Evolutionary conservation across 2,797 vertebrate species (phyloP), one percentile per base, ranked within the genome.

Genomic region (Acanthurus lineatus): DNA sequence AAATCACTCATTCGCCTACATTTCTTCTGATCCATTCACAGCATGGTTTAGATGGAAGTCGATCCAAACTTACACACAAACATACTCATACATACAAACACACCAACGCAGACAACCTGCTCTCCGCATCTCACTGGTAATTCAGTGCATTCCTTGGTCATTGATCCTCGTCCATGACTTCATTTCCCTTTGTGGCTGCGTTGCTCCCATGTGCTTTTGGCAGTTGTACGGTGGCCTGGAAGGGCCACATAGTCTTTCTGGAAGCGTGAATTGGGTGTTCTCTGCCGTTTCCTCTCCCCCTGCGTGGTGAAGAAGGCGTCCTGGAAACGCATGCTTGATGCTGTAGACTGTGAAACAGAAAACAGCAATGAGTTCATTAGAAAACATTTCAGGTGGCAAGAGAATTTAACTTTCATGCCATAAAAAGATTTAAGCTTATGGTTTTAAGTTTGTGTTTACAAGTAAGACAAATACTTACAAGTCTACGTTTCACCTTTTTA

Each of bases 251-350:
- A 98, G 71, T 99, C 97, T 47, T 98, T 97, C 92, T 96, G 97
- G 91, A 99, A 98, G 72, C 97, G 96, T 19, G 96, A 98, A 88
- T 97, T 99, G 80, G 98, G 89, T 11, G 96, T 95, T 78, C 97
- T 94, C 83, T 97, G 97, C 59, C 98, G 95, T 94, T 99, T 99
- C 90, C 96, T 95, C 88, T 97, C 96, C 40, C 96, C 96, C 89
- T 96, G 95, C 38, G 97, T 96, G 67, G 96, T 94, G 88, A 95
- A 97, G 95, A 99, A 99, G 0, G 97, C 94, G 76, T 98, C 97
- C 93, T 99, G 96, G 89, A 98, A 99, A 87, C 96, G 96, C 98
- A 99, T 99, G 79, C 97, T 96, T 59, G 98, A 99, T 11, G 98
- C 98, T 82, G 96, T 97, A 77, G 98, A 99, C 98, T 99, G 53